These are phyloP conservation scores for Sebastiscus tertius DNA, from an alignment of 2,797 vertebrate genomes.

Conservation along the genomic window DNA sequence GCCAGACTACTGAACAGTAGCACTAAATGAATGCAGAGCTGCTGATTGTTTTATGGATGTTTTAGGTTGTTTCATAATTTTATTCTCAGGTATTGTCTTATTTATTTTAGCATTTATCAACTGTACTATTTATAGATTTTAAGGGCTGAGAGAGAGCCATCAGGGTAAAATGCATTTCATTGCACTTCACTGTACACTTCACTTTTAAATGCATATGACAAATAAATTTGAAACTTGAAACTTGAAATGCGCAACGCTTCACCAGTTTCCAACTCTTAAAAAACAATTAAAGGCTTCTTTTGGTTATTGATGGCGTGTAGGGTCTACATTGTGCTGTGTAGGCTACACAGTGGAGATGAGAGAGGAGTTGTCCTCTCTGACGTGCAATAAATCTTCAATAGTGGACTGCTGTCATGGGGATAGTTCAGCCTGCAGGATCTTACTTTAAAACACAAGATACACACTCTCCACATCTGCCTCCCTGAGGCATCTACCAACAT, in stretches of 20 bases:
- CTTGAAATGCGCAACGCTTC: background rate
- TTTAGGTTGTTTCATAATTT: too few relatives aligned
- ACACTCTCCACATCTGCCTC: background rate
- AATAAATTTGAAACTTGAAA: too few relatives aligned
- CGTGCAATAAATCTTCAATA: background rate
- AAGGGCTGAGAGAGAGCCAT: too few relatives aligned
- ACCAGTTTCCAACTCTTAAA: background rate
- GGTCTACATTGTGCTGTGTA: background rate
- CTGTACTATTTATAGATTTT: too few relatives aligned
- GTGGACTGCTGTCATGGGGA: constrained; percentile 4
- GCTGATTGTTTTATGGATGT: too few relatives aligned
- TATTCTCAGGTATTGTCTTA: too few relatives aligned
- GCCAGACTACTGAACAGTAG: too few relatives aligned
- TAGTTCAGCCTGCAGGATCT: background rate
- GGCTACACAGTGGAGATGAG: background rate
- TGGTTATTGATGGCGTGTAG: background rate
- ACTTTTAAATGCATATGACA: too few relatives aligned
- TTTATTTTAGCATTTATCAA: too few relatives aligned
- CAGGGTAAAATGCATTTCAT: too few relatives aligned
- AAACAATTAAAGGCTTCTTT: background rate
- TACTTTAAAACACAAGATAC: background rate
- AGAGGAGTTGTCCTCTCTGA: background rate
- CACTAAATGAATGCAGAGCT: too few relatives aligned
- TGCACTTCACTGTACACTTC: too few relatives aligned
- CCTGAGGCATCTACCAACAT: background rate